Base-by-base conservation (phyloP, 2,888 invertebrate genomes). In the Cosmopolites sordidus region DNA sequence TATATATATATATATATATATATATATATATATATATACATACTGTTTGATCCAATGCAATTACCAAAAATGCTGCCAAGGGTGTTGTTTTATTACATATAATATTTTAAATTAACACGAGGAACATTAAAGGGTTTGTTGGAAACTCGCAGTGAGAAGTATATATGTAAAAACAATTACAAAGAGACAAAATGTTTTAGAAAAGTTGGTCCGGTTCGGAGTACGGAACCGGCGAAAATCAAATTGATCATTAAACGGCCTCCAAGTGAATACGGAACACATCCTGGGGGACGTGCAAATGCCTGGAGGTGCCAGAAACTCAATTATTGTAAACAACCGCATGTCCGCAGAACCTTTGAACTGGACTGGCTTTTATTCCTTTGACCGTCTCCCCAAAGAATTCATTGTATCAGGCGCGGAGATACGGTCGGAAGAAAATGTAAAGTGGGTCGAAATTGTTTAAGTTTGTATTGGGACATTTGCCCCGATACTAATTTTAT, bases 291-390 rank as follows among this genome's bases (percentile, higher is more conserved):
- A 45, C 33, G 33, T 27, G 14, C 42, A 45, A 27, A 33, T 46
- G 44, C 53, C 43, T 29, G 50, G 48, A 53, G 53, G 49, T 49
- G 56, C n/a, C 52, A 22, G 54, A 43, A 57, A 57, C 54, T 57
- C 57, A 53, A 57, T 57, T 57, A 57, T 53, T 47, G 51, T 43
- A 57, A 57, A 57, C 69, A 68, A 68, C 66, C 65, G 66, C 33
- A 33, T 33, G 33, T 67, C 69, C 65, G 62, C 66, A 62, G 58
- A 66, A 67, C 69, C 69, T 67, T 67, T 67, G 68, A 68, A 67
- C 66, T 63, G 61, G 39, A 56, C 50, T 22, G 58, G 53, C 61
- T 56, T 56, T 49, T 49, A 56, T 56, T 53, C 51, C 49, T 52
- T 49, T 46, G 49, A 38, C 38, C 37, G 16, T 22, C 22, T 48